Evolutionary conservation across 1,140 invertebrate genomes (phyloP).

Genomic region (Andrena cerasifolii): DNA sequence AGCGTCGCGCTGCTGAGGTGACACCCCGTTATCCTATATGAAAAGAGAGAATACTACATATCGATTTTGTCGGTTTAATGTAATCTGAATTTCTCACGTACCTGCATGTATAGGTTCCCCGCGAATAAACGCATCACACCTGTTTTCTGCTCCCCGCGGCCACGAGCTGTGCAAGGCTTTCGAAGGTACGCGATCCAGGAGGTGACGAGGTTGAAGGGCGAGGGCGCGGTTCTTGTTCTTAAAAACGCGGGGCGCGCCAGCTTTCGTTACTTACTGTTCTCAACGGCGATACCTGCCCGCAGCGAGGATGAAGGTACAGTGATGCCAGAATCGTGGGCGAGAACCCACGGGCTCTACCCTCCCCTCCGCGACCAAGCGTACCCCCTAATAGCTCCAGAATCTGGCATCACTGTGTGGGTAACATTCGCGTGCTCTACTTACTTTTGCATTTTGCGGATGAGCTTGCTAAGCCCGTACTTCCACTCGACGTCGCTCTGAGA

Average conservation of each 20-base stretch:
- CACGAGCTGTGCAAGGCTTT: slow-evolving; percentile 77
- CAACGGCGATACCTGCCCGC: too few relatives aligned
- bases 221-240: slow-evolving; percentile 97
- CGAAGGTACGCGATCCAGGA: slow-evolving; percentile 96
- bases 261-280: slow-evolving; percentile 6
- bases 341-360: too few relatives aligned
- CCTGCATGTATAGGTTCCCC: slow-evolving; percentile 83
- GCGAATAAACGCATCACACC: slow-evolving; percentile 71
- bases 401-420: slow-evolving; percentile 38
- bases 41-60: neutral
- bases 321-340: too few relatives aligned
- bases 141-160: slow-evolving; percentile 57
- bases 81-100: slow-evolving; percentile 90
- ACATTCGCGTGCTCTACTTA: slow-evolving; percentile 74
- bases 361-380: too few relatives aligned
- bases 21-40: slow-evolving; percentile 66
- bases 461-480: slow-evolving; percentile 99
- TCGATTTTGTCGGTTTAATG: slow-evolving; percentile 87
- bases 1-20: slow-evolving; percentile 84
- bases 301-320: neutral
- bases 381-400: too few relatives aligned
- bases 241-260: slow-evolving; percentile 69
- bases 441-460: slow-evolving; percentile 99
- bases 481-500: slow-evolving; percentile 99
- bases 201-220: slow-evolving; percentile 97